Conservation (phyloP, 2,113 vertebrate genomes). For the Edolisoma coerulescens region DNA sequence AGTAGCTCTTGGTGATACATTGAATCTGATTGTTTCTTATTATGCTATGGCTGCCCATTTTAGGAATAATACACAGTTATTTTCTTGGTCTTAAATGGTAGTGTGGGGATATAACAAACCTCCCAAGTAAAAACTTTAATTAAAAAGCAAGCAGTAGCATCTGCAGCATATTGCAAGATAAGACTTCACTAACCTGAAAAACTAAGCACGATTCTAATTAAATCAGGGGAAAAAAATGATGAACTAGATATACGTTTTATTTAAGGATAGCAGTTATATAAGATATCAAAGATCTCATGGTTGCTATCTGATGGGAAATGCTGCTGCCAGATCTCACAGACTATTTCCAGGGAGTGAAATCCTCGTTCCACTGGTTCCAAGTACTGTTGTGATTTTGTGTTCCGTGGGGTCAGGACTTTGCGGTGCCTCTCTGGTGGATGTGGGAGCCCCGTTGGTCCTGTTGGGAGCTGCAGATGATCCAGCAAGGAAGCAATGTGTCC, state of each 20-base stretch:
- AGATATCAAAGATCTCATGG: slow-evolving; percentile 11
- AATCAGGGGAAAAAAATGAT: not conserved
- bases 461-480: not conserved
- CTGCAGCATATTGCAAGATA: slow-evolving; percentile 41
- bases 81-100: slow-evolving; percentile 19
- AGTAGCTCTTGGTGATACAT: not conserved
- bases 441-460: not conserved
- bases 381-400: not conserved
- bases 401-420: fast-evolving
- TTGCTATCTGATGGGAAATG: slow-evolving; percentile 29
- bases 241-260: slow-evolving; percentile 27
- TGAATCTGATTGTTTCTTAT: slow-evolving; percentile 1
- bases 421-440: not conserved
- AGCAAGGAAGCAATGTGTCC: not conserved
- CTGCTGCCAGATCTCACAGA: slow-evolving; percentile 8
- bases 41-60: not conserved
- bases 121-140: slow-evolving; percentile 34
- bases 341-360: slow-evolving; percentile 14
- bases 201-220: slow-evolving; percentile 52
- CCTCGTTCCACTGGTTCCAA: not conserved
- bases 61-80: slow-evolving; percentile 12
- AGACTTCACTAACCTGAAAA: slow-evolving; percentile 24
- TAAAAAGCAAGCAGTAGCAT: slow-evolving; percentile 45
- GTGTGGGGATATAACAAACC: slow-evolving; percentile 10
- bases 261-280: slow-evolving; percentile 49